phyloP scores from a whole-genome alignment of 1,140 invertebrate species.

The Drosophila melanogaster region Release_6_plus_ISO1_MT NT_033777.3:29829001-29829500 shows the following conservation, averaged over 20 bases:
- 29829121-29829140: background rate
- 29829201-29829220: background rate
- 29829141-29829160: background rate
- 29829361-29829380: constrained; percentile 36
- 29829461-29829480: constrained; percentile 51
- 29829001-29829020: constrained; percentile 18
- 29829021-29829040: constrained; percentile 38
- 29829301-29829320: background rate
- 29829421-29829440: constrained; percentile 49
- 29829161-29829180: background rate
- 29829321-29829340: background rate
- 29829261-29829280: background rate
- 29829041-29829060: constrained; percentile 29
- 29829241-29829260: constrained; percentile 9
- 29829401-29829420: constrained; percentile 76
- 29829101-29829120: background rate
- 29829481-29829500: constrained; percentile 27
- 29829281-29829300: background rate
- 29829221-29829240: background rate
- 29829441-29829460: background rate
- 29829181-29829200: background rate
- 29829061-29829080: constrained; percentile 29
- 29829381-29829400: constrained; percentile 75
- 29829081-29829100: constrained; percentile 8
- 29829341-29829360: constrained; percentile 9